Evolutionary conservation across 2,888 invertebrate species (phyloP), one percentile per base, ranked within the genome.

Genomic region (Gortyna flavago): DNA sequence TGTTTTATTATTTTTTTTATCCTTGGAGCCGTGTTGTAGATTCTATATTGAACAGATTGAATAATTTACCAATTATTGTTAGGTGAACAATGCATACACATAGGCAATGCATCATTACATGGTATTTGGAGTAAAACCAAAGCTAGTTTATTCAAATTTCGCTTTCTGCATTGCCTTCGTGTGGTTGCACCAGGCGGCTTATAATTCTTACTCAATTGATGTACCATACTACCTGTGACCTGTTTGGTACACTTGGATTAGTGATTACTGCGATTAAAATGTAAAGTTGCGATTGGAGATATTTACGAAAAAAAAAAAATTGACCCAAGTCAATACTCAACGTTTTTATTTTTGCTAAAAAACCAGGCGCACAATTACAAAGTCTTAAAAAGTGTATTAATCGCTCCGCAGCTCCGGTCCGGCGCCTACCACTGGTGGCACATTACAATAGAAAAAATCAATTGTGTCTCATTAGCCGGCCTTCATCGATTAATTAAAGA

Each of bases 41-140:
- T 77, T 69, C 7, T 38, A 64, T 69, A 64, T 77, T 25, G 35
- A 77, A 67, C 61, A 57, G 77, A 29, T n/a, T 29, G 32, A 54
- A 29, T 6, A 32, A 18, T 41, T 51, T 62, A 21, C 0, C 62
- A 21, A 62, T 29, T 61, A 41, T 41, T 41, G 41, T 41, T 7
- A 59, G 29, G 2, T 29, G 18, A 7, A 16, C 29, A 29, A 59
- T 57, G 57, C 21, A 51, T 51, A 7, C 11, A 59, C 29, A 59
- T 32, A 61, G 32, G 32, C 61, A 61, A 32, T 61, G 32, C 21
- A 59, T 29, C 3, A 18, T 61, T 32, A 61, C 61, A 32, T 32
- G 32, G 8, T 62, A 21, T 62, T 62, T 62, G 11, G 21, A 62
- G 62, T 25, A 25, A 25, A 25, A 35, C 21, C 11, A 25, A 62